phyloP scores from a whole-genome alignment of 2,888 invertebrate genomes.

The Crocallis elinguaria region DNA sequence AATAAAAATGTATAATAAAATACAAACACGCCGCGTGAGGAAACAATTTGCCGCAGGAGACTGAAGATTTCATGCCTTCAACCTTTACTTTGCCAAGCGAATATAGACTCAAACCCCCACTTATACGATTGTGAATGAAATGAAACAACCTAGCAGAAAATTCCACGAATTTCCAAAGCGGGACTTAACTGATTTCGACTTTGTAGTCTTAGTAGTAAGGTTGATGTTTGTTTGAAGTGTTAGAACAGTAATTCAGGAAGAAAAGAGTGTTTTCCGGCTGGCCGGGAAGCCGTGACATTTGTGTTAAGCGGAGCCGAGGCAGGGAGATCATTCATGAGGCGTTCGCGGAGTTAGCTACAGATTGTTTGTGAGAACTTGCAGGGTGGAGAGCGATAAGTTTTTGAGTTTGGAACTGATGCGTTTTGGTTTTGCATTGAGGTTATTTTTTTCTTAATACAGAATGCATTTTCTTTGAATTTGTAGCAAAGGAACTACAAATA shows the following conservation, averaged over 20 bases:
- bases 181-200: constrained; percentile 43
- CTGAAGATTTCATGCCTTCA: constrained; percentile 80
- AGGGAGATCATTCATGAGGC: constrained; percentile 77
- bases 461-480: too few species aligned
- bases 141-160: constrained; percentile 60
- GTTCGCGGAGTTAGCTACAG: constrained; percentile 52
- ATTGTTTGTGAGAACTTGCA: constrained; percentile 67
- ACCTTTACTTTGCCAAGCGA: constrained; percentile 46
- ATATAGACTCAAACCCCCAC: constrained; percentile 46
- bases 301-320: constrained; percentile 80
- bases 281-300: constrained; percentile 81
- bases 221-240: constrained; percentile 48
- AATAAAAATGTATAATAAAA: constrained; percentile 86
- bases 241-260: constrained; percentile 76
- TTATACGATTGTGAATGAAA: constrained; percentile 56
- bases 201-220: constrained; percentile 48
- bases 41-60: constrained; percentile 84
- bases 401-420: constrained; percentile 21
- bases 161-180: constrained; percentile 72
- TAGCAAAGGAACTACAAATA: too few species aligned
- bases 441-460: constrained; percentile 7
- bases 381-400: constrained; percentile 29
- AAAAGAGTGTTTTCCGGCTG: constrained; percentile 84
- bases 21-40: constrained; percentile 83
- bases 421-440: constrained; percentile 13